Evolutionary conservation across 2,888 invertebrate species (phyloP), one percentile per base, ranked within the genome.

Genomic region (Temnothorax unifasciatus): DNA sequence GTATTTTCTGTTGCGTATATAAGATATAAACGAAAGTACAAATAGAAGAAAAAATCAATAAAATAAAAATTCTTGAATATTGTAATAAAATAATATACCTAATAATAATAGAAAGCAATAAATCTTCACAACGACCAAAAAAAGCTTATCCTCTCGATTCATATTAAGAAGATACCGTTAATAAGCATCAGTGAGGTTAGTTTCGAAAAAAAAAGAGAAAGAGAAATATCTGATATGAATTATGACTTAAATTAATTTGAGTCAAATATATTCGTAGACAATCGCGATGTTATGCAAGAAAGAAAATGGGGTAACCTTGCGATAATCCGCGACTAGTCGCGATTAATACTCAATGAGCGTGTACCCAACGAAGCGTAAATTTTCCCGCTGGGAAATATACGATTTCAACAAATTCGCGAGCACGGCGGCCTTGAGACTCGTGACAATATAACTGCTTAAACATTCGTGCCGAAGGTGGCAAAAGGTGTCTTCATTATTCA

Each of bases 401-500:
- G 9, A 44, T 79, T 73, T 75, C 25, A 34, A 6, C 47, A 50
- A 75, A 50, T 47, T 57, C 38, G 34, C 47, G 64, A 21, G 13
- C 25, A 15, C 15, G 38, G 8, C 79, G 38, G 13, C 74, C 57
- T 59, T 79, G 57, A 54, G 29, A n/a, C 34, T 44, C 21, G 11
- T 21, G n/a, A 44, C 29, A 73, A 59, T 61, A 8, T 34, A 71
- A 21, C 29, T 34, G 34, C 44, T 44, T 73, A 50, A 73, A 68
- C 15, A 71, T 71, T 54, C 73, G 34, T 44, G 2, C 18, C 79
- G 13, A 79, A 79, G 73, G 57, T 50, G 25, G 8, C 66, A 11
- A 52, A 11, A 52, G 15, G 66, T 54, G 25, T 68, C 47, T 77
- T 68, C 38, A 77, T 76, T 76, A 73, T 82, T 63, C 63, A 74